Base-by-base conservation (phyloP, 1,140 invertebrate genomes). In the Coenobita brevimanus region DNA sequence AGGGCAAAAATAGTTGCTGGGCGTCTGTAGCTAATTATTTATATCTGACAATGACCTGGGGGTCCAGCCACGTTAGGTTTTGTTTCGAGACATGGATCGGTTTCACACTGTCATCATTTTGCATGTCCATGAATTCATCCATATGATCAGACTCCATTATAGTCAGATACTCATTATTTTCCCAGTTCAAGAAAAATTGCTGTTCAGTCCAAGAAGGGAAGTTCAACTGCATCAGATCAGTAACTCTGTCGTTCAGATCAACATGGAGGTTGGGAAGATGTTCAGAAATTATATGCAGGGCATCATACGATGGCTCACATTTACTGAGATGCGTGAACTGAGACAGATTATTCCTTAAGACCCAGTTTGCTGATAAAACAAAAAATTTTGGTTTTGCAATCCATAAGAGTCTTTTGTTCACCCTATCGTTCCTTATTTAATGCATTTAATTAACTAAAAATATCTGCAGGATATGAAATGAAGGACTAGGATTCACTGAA, bases 181-280 rank as follows among this genome's bases (percentile, higher is more conserved):
- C 71, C 15, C n/a, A n/a, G n/a, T n/a, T n/a, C n/a, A n/a, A n/a
- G n/a, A 64, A 27, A 64, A 64, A 64, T 64, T 21, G 1, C 60
- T 64, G 60, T 24, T 21, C 60, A 64, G 30, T 64, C 60, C 60
- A 64, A 64, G 60, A 64, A 64, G 60, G 60, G 60, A 64, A 64
- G 21, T 64, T 21, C 60, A 64, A 24, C 21, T 64, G 60, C 60
- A 24, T 64, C 60, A 64, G 60, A 64, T 64, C 8, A 64, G 30
- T 64, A 27, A n/a, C n/a, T n/a, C n/a, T n/a, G n/a, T n/a, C n/a
- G n/a, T n/a, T n/a, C n/a, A n/a, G n/a, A n/a, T n/a, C 60, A 64
- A 24, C 60, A 64, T 64, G 60, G 60, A 64, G 60, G 60, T 21
- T 2, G 60, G 60, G 30, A 27, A 64, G 60, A 27, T 64, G 60